Conservation (phyloP, 1,140 invertebrate species). For the Thereuonema tuberculata region DNA sequence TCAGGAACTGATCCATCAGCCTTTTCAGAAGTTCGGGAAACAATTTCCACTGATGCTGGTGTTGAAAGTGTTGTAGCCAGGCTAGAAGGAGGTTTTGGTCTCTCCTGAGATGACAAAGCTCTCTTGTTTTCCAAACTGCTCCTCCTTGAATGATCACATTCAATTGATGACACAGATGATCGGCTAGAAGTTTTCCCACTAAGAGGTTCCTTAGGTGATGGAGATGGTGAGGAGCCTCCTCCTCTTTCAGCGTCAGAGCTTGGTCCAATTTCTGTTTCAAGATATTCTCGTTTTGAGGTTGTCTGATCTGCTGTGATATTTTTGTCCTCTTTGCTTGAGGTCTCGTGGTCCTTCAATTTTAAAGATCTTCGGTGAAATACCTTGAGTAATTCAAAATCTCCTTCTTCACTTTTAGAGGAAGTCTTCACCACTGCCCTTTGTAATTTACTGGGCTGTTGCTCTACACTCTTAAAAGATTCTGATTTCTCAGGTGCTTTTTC, state of each 20-base stretch:
- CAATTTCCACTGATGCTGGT: constrained; percentile 12
- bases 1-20: constrained; percentile 19
- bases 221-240: constrained; percentile 19
- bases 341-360: constrained; percentile 53
- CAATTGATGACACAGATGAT: too few relatives aligned
- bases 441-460: constrained; percentile 14
- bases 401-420: constrained; percentile 41
- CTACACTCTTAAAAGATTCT: background rate
- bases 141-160: too few relatives aligned
- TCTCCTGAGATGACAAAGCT: constrained; percentile 15
- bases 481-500: constrained; percentile 9
- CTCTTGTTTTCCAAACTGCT: constrained; percentile 17
- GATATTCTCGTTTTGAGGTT: constrained; percentile 41
- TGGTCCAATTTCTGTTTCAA: constrained; percentile 29
- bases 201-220: constrained; percentile 28
- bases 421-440: background rate
- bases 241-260: constrained; percentile 26
- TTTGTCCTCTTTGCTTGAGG: constrained; percentile 17
- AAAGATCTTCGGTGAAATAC: constrained; percentile 59
- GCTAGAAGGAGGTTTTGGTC: constrained; percentile 9
- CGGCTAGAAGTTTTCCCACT: constrained; percentile 14
- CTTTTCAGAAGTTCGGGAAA: constrained; percentile 4
- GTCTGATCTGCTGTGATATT: constrained; percentile 40
- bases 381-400: constrained; percentile 63
- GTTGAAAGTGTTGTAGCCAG: constrained; percentile 9